These are phyloP conservation scores for Neelides folsomi DNA, from an alignment of 2,888 invertebrate genomes.

Conservation along the genomic window DNA sequence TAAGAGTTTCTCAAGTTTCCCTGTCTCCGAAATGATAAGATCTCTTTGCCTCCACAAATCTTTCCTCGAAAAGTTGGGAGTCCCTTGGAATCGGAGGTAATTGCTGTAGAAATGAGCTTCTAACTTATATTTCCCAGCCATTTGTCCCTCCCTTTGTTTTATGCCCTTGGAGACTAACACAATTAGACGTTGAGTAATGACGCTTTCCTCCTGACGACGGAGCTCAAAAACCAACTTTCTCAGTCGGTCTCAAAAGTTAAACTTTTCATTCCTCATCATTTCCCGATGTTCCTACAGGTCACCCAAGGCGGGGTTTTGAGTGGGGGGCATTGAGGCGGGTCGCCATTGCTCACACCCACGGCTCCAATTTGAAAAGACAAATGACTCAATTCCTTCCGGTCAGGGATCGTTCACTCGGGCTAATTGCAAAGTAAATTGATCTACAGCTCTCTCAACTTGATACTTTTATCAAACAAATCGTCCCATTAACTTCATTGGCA, in stretches of 20 bases:
- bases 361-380: constrained; percentile 2
- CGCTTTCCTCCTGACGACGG: constrained; percentile 25
- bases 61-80: constrained; percentile 22
- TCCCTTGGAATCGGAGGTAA: constrained; percentile 29
- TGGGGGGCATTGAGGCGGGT: no score
- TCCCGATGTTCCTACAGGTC: constrained; percentile 6
- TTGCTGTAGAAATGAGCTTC: constrained; percentile 31
- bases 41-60: constrained; percentile 22
- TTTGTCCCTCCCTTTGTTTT: constrained; percentile 25
- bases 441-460: no score
- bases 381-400: constrained; percentile 5
- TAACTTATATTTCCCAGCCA: constrained; percentile 28
- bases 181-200: constrained; percentile 29
- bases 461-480: no score
- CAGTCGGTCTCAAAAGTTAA: constrained; percentile 7
- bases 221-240: constrained; percentile 19
- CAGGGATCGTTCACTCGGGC: not conserved
- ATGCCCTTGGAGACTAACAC: constrained; percentile 25
- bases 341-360: constrained; percentile 3
- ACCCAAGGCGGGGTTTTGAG: no score
- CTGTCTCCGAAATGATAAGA: constrained; percentile 18
- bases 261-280: constrained; percentile 5
- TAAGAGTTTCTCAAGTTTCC: no score
- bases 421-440: no score
- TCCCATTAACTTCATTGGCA: no score